Base-by-base conservation (phyloP, 2,888 invertebrate genomes). In the Tricholauxania praeusta region DNA sequence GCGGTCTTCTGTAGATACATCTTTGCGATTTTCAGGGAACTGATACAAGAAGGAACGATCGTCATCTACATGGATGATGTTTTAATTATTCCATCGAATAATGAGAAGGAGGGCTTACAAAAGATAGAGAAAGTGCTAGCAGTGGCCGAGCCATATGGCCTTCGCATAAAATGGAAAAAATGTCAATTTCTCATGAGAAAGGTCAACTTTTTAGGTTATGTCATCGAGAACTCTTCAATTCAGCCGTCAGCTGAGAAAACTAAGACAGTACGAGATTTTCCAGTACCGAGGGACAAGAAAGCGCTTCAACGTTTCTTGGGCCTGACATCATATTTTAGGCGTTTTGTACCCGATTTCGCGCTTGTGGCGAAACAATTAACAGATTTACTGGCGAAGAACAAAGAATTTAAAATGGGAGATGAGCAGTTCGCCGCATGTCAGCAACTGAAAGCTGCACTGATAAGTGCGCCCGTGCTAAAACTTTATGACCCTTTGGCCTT, bases 11-110 rank as follows among this genome's bases (percentile, higher is more conserved):
- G 63, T 3, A 62, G 78, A 1, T 78, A 71, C 49, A 22, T 22
- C 22, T 22, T 22, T 3, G 22, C 22, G 22, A 22, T 22, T 22
- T 22, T 22, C 22, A 22, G 22, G 2, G 22, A 22, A 3, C 22
- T 22, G 22, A 22, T 22, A 1, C n/a, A n/a, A n/a, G n/a, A n/a
- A n/a, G n/a, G n/a, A n/a, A 3, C 53, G 1, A 51, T 77, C 1
- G 53, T 75, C 2, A 57, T 76, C 8, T 76, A 77, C 22, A 77
- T 78, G 72, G 77, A 77, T 53, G 76, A 78, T n/a, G n/a, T n/a
- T 28, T 69, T 77, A 1, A 73, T 77, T 12, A 75, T 78, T 39
- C 72, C 74, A 22, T 64, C 77, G 0, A 53, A 49, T 15, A 47
- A 73, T 12, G 74, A 75, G 48, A 39, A 39, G 0, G 76, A 78